Percentiles rank a stretch among this genome's conserved stretches.
Conservation (phyloP, 1,140 invertebrate genomes). For the Atta cephalotes region DNA sequence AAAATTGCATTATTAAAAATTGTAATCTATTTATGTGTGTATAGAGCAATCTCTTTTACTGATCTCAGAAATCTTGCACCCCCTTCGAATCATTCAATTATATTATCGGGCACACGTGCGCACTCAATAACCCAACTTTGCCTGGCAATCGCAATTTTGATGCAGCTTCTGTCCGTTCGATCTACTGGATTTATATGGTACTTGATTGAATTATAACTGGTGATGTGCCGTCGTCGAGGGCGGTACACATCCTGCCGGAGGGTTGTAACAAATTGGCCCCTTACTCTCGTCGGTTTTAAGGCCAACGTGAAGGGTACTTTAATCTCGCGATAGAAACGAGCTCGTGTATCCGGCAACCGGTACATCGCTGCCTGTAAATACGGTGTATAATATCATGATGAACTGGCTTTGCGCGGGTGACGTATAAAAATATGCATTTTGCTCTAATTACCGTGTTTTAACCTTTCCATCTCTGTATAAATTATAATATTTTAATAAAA, state of each 20-base stretch:
- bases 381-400: constrained; percentile 1
- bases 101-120: not conserved
- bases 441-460: not conserved
- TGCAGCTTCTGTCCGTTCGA: constrained; percentile 43
- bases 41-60: not conserved
- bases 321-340: constrained; percentile 28
- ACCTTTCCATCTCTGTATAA: not conserved
- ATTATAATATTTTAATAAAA: constrained; percentile 17
- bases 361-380: constrained; percentile 2
- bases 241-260: not conserved
- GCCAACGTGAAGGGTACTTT: constrained; percentile 17
- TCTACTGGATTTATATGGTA: constrained; percentile 53
- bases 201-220: constrained; percentile 70
- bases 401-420: not conserved
- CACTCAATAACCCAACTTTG: constrained; percentile 30
- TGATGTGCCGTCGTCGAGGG: constrained; percentile 35
- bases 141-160: constrained; percentile 67
- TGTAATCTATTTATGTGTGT: too few species aligned
- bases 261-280: constrained; percentile 64
- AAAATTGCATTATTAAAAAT: not conserved
- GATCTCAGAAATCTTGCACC: not conserved
- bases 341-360: constrained; percentile 1
- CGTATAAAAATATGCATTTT: constrained; percentile 15
- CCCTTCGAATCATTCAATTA: not conserved
- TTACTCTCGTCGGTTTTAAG: constrained; percentile 36